A percentile compares a stretch with the other conserved stretches of the same genome.
phyloP scores from a whole-genome alignment of 2,888 invertebrate species.

The Eilema sororculum region DNA sequence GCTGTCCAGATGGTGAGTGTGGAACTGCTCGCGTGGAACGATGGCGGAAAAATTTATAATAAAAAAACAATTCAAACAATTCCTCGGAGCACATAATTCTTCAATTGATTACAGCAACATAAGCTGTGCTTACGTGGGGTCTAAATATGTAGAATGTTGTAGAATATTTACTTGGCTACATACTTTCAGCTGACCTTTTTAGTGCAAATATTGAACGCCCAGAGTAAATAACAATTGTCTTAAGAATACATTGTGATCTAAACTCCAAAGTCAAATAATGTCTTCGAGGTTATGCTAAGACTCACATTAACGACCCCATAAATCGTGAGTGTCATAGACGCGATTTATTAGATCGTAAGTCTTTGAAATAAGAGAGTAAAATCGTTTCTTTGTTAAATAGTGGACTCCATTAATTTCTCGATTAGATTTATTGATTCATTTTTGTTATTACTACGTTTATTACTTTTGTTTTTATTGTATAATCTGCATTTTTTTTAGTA shows the following conservation, averaged over 20 bases:
- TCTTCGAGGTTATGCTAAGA: constrained; percentile 5
- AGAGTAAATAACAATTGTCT: background rate
- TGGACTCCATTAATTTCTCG: background rate
- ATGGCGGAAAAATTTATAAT: too few species aligned
- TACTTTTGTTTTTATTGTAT: background rate
- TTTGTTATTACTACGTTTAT: background rate
- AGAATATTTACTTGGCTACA: background rate
- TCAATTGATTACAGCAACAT: too few species aligned
- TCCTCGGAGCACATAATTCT: too few species aligned
- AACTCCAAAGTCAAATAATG: background rate
- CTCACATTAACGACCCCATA: background rate
- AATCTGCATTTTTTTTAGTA: background rate
- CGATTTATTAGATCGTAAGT: constrained; percentile 1
- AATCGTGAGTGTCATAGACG: background rate
- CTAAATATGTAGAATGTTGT: too few species aligned
- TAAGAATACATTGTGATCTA: background rate
- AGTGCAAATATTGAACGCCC: background rate
- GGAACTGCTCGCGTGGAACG: too few species aligned
- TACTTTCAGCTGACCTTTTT: background rate
- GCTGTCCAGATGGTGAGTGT: too few species aligned
- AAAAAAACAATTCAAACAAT: too few species aligned
- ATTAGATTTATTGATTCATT: background rate
- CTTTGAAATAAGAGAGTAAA: constrained; percentile 1
- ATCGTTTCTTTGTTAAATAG: background rate
- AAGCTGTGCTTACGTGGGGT: too few species aligned